Conservation (phyloP, 2,113 vertebrate genomes). For the Mastomys coucha region DNA sequence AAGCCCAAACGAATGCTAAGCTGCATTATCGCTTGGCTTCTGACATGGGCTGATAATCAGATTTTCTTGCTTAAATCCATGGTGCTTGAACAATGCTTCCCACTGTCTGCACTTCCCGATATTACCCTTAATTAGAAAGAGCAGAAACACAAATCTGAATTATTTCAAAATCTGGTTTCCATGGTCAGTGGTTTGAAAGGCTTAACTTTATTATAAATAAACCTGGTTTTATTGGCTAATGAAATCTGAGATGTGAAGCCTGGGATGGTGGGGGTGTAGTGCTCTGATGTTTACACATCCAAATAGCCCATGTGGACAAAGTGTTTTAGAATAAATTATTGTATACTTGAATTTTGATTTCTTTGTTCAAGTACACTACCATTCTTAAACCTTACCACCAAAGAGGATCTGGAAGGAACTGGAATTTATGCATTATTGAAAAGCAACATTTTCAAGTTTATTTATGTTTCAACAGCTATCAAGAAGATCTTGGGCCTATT, state of each 20-base stretch:
- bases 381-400: not conserved
- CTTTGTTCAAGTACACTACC: conserved; percentile 80
- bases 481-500: not conserved
- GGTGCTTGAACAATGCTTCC: conserved; percentile 95
- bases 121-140: conserved; percentile 99
- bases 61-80: conserved; percentile 98
- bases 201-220: conserved; percentile 99
- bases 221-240: conserved; percentile 96
- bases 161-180: conserved; percentile 99
- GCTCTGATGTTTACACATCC: conserved; percentile 84
- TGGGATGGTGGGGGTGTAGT: conserved; percentile 82
- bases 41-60: conserved; percentile 99
- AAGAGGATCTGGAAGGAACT: conserved; percentile 39
- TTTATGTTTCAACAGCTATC: not conserved
- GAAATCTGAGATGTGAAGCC: conserved; percentile 89
- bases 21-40: conserved; percentile 98
- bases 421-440: conserved; percentile 32
- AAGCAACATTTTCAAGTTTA: not conserved
- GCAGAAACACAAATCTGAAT: conserved; percentile 99
- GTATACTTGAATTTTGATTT: conserved; percentile 87
- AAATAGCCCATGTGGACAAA: conserved; percentile 84
- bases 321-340: conserved; percentile 87
- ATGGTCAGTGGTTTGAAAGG: conserved; percentile 92
- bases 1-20: conserved; percentile 97
- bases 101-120: conserved; percentile 95